A percentile compares a stretch with the other conserved stretches of the same genome.
Conservation (phyloP, 2,797 vertebrate species). For the Momotus momota region DNA sequence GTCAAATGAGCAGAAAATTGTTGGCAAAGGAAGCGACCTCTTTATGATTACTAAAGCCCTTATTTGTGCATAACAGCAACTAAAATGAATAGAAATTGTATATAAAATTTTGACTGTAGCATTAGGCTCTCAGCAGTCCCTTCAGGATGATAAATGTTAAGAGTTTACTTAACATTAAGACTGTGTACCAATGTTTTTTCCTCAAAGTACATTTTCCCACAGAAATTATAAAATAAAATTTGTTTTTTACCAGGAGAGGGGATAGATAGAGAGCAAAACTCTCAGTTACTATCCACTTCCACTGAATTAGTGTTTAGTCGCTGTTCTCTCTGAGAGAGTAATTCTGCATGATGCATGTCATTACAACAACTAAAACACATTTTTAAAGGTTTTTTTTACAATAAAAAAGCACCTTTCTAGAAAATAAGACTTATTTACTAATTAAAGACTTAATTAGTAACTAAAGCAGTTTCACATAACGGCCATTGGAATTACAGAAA, state of each 20-base stretch:
- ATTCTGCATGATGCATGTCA: background rate
- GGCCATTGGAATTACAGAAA: background rate
- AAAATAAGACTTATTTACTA: background rate
- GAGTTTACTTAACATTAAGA: background rate
- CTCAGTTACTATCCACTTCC: background rate
- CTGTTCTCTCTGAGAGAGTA: rapidly evolving
- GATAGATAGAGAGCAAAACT: background rate
- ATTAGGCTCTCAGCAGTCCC: background rate
- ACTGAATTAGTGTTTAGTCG: background rate
- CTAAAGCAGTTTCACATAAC: background rate
- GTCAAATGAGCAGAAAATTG: background rate
- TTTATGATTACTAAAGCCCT: background rate
- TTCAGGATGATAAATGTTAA: background rate
- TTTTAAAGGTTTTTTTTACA: background rate
- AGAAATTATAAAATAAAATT: background rate
- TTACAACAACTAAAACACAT: background rate
- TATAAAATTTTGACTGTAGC: background rate
- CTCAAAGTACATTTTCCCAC: background rate
- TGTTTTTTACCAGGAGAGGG: background rate
- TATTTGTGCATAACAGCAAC: background rate
- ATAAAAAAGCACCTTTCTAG: background rate
- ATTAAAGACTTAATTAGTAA: background rate
- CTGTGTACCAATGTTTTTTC: background rate
- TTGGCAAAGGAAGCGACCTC: background rate
- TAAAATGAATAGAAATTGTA: background rate